Conservation (phyloP, 64 coral and sea anemone genomes). For the Astreopora myriophthalma region DNA sequence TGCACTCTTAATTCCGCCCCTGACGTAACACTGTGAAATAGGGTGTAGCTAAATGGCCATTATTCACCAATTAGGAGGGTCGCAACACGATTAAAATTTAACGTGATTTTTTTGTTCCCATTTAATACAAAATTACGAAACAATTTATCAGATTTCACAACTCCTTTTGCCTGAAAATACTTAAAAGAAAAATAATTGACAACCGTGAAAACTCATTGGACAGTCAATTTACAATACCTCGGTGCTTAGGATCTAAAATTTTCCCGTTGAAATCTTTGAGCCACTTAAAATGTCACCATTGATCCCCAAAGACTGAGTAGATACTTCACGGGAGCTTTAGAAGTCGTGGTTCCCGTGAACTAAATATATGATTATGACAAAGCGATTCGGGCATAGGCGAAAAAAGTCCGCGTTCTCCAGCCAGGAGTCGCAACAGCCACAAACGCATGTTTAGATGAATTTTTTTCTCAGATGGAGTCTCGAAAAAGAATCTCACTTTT, state of each 20-base stretch:
- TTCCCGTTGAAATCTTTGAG: not conserved
- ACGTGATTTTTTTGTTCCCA: not conserved
- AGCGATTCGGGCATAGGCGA: too few relatives aligned
- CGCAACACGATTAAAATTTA: not conserved
- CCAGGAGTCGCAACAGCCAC: too few relatives aligned
- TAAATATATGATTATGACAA: not conserved
- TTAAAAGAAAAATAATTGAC: not conserved
- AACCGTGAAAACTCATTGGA: not conserved
- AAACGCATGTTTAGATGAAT: too few relatives aligned
- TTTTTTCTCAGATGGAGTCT: too few relatives aligned
- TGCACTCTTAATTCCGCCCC: not conserved
- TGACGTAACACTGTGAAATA: not conserved
- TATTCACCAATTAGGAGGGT: not conserved
- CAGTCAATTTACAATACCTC: not conserved
- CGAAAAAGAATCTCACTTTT: too few relatives aligned
- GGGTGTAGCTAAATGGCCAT: not conserved
- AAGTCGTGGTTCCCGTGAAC: not conserved
- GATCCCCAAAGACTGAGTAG: not conserved
- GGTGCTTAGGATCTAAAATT: not conserved
- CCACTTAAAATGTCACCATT: not conserved
- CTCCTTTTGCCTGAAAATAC: not conserved
- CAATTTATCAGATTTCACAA: not conserved
- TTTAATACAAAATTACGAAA: not conserved
- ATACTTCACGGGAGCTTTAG: not conserved
- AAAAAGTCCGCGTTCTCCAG: too few relatives aligned